These are phyloP conservation scores for Zosterops pallidus DNA, from an alignment of 2,113 vertebrate genomes.

Conservation along the genomic window DNA sequence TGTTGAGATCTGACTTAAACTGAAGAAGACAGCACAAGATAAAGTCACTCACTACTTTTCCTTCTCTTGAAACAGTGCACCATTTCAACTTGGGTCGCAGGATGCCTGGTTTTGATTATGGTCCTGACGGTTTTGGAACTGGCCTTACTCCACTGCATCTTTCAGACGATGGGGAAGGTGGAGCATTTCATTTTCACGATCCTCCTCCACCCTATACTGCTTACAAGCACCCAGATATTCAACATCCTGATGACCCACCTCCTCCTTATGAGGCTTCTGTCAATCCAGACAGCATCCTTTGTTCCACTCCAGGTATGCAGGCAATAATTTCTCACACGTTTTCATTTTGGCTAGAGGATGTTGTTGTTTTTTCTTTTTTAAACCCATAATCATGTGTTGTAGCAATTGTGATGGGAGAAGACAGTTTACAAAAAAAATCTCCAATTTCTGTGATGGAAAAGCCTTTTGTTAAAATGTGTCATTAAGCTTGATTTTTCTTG, in stretches of 20 bases:
- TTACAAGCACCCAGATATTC: slow-evolving; percentile 95
- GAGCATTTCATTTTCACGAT: slow-evolving; percentile 96
- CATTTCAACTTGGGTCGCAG: slow-evolving; percentile 96
- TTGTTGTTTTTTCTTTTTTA: background rate
- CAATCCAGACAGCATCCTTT: slow-evolving; percentile 88
- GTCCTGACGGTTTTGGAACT: slow-evolving; percentile 91
- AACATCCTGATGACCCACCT: slow-evolving; percentile 93
- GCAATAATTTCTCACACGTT: background rate
- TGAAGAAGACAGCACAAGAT: background rate
- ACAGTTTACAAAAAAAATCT: background rate
- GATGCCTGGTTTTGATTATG: slow-evolving; percentile 96
- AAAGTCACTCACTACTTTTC: background rate
- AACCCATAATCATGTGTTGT: background rate
- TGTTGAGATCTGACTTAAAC: background rate
- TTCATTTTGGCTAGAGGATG: background rate
- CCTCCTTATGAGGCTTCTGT: slow-evolving; percentile 96
- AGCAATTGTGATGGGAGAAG: background rate
- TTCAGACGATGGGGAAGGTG: slow-evolving; percentile 95
- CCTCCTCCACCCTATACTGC: slow-evolving; percentile 95
- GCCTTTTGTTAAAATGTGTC: background rate
- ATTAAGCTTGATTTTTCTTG: background rate
- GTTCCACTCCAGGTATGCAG: slow-evolving; percentile 83
- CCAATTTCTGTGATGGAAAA: background rate
- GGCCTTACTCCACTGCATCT: slow-evolving; percentile 95
- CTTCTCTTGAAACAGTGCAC: slow-evolving; percentile 81